Evolutionary conservation across 2,888 invertebrate genomes (phyloP), one percentile per base, ranked within the genome.

Genomic region (Tachina fera): DNA sequence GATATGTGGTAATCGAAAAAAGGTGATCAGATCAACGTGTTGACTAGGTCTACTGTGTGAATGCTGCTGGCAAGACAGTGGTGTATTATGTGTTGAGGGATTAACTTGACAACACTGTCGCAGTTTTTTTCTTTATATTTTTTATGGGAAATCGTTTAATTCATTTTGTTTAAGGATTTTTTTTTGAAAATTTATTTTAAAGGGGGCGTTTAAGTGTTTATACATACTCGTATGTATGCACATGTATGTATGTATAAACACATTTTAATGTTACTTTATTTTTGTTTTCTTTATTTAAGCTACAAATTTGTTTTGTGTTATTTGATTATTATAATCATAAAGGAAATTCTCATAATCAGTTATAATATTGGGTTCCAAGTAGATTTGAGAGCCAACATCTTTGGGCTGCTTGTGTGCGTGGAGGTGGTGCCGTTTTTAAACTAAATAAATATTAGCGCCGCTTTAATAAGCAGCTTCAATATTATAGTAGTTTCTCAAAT

Each of bases 261-360:
- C 14, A 60, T 63, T 58, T 43, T 61, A 53, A 61, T 39, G 39
- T 60, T 39, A 49, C 1, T 51, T n/a, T 53, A 16, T 49, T 43
- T 58, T 41, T 63, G 67, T 61, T 61, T 67, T 51, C 31, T 53
- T n/a, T 70, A 41, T 76, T 65, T 70, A 43, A 65, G 56, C 39
- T 67, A 41, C 31, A 19, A 56, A 22, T 68, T 53, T 43, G 53
- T 68, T 61, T 68, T 76, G 53, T 31, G 45, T 78, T 78, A 71
- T 58, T 56, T 79, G 71, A 83, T 80, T 61, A 63, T 56, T 65
- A 79, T 79, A 79, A 83, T 83, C 65, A 83, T 45, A 88, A 88
- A 91, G 89, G 91, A 91, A 91, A 90, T 91, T 91, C 91, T 90
- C 89, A 91, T 91, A 91, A 91, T 91, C 91, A 91, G 90, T 90